phyloP scores from a whole-genome alignment of 2,113 vertebrate genomes.

The Proteles cristata region DNA sequence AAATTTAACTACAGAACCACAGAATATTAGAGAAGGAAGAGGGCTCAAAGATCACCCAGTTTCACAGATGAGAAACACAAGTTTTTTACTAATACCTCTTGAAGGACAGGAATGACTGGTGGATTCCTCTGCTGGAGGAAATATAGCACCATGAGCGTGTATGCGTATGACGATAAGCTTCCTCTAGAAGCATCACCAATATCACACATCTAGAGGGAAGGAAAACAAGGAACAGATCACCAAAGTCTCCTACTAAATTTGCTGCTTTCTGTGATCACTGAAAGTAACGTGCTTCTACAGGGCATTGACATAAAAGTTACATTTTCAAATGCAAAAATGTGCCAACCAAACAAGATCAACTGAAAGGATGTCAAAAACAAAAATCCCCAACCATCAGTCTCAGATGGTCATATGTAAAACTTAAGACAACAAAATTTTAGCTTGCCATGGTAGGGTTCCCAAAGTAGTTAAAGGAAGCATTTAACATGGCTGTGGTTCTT shows the following conservation, averaged over 20 bases:
- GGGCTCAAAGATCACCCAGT: background rate
- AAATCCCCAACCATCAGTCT: background rate
- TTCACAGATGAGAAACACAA: background rate
- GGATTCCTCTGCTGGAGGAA: conserved; percentile 95
- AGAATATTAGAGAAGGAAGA: conserved; percentile 26
- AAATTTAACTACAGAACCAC: conserved; percentile 57
- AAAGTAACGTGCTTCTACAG: background rate
- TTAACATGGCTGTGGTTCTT: background rate
- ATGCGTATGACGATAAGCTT: conserved; percentile 96
- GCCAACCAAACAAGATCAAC: background rate
- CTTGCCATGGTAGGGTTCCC: background rate
- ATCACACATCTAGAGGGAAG: conserved; percentile 91
- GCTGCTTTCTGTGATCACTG: background rate
- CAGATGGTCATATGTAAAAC: background rate
- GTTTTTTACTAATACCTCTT: conserved; percentile 90
- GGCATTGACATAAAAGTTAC: background rate
- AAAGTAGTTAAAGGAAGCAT: background rate
- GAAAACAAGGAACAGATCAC: background rate
- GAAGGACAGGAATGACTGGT: conserved; percentile 95
- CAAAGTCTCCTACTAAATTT: background rate
- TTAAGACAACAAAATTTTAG: background rate
- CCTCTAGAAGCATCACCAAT: conserved; percentile 97
- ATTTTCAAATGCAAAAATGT: conserved; percentile 31
- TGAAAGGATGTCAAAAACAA: background rate
- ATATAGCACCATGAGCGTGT: conserved; percentile 98